Base-by-base conservation (phyloP, 2,113 vertebrate species). In the Raja brachyura region DNA sequence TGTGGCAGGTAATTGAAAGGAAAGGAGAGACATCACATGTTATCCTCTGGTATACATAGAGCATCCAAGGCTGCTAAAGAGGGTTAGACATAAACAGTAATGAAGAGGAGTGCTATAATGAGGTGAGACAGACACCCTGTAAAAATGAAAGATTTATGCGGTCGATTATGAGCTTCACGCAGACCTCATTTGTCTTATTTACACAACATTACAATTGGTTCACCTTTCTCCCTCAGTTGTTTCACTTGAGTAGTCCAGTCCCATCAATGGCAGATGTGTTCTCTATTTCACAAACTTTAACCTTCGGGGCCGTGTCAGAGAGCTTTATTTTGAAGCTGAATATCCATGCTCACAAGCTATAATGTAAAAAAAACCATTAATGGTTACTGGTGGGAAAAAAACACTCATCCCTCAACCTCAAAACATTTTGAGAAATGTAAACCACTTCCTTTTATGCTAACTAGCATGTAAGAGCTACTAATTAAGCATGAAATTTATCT, bases 271-370 rank as follows among this genome's bases (percentile, higher is more conserved):
- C 68, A 25, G 63, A 73, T 48, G 10, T 54, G 68, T 25, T 73
- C 68, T 54, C 20, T 54, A 54, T 73, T 54, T 74, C 33, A 90
- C 95, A 93, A 95, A 95, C 94, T 94, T 92, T 94, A 94, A 94
- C 96, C 96, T 95, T 95, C 96, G 96, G 96, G 96, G 96, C 96
- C 96, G 93, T 93, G 94, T 93, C 93, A 94, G 94, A 94, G 93
- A 94, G 94, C 63, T 93, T 94, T 95, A 93, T 96, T 93, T 95
- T 92, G 95, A 93, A 93, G 94, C 94, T 94, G 94, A 94, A 95
- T 93, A 94, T 93, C 94, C 94, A 93, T 93, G 93, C 25, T 33
- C 59, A 56, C 92, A 93, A 66, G 0, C 78, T n/a, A 68, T 54
- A 86, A 93, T 81, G 59, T 56, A 93, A 93, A 93, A 93, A 85